Evolutionary conservation across 2,888 invertebrate genomes (phyloP).

Genomic region (Pasiphila rectangulata): DNA sequence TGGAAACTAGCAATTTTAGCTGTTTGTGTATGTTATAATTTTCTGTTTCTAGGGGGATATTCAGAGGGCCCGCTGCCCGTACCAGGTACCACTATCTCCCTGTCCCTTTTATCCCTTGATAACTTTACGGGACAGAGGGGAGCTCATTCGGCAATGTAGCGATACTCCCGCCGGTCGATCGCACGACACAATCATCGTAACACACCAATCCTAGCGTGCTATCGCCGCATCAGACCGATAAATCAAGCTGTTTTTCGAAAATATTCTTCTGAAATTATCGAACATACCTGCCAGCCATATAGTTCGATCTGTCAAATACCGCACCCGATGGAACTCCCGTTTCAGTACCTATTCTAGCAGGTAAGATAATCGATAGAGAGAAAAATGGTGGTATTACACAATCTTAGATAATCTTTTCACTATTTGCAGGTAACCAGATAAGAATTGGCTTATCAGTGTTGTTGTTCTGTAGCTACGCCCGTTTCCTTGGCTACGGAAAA

Average conservation of each 20-base stretch:
- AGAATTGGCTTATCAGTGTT: slow-evolving; percentile 66
- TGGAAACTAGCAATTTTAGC: background rate
- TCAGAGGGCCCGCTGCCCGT: slow-evolving; percentile 50
- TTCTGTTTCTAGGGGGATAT: slow-evolving; percentile 42
- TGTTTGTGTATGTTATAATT: background rate
- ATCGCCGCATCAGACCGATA: slow-evolving; percentile 28
- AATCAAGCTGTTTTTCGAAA: slow-evolving; percentile 31
- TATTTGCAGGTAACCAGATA: slow-evolving; percentile 65
- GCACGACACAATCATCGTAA: background rate
- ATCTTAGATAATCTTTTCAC: slow-evolving; percentile 27
- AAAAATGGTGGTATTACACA: background rate
- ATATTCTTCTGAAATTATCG: slow-evolving; percentile 25
- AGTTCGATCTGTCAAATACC: slow-evolving; percentile 69
- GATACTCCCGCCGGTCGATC: background rate
- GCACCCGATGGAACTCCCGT: slow-evolving; percentile 22
- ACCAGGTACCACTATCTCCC: slow-evolving; percentile 57
- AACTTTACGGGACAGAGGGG: slow-evolving; percentile 54
- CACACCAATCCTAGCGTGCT: slow-evolving; percentile 5
- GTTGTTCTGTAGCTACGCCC: slow-evolving; percentile 77
- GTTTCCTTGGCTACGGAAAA: slow-evolving; percentile 77
- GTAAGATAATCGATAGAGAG: background rate
- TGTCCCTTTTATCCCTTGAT: slow-evolving; percentile 48
- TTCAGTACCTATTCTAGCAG: background rate
- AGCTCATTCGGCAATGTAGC: slow-evolving; percentile 39
- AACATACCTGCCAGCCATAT: slow-evolving; percentile 73